Base-by-base conservation (phyloP, 2,113 vertebrate genomes). In the Ammodytes dubius region DNA sequence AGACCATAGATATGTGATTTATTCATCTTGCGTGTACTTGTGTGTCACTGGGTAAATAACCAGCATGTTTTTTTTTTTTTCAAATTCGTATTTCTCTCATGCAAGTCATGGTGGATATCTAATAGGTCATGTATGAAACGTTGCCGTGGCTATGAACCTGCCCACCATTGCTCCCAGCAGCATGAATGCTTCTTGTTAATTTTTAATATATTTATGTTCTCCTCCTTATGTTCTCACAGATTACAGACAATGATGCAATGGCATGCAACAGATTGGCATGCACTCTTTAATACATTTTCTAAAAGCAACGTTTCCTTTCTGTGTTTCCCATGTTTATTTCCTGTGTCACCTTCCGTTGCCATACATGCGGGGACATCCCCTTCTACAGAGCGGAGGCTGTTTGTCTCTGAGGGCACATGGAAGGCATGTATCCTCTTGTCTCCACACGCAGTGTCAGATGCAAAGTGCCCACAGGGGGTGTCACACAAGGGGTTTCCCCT, bases 361-460 rank as follows among this genome's bases (percentile, higher is more conserved):
- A 70, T 52, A 76, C 58, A 1, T 19, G 19, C 42, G 8, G 35
- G 27, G 27, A 27, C 68, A 56, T 70, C 40, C 42, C 68, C 67
- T 59, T 53, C 0, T 15, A 35, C 66, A 35, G 8, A 56, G 42
- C 27, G 27, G 27, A 27, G 70, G 37, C 35, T 52, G 68, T 17
- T 64, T 72, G 6, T 80, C 63, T 66, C 70, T 52, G 50, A 73
- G 71, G 84, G 13, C 53, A 35, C 15, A 81, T 45, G 56, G 40
- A 27, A 27, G 65, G 45, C 79, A 75, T 87, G 84, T 86, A 82
- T 81, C 58, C 70, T 80, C 79, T 88, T 83, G 84, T 83, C 74
- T 81, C 72, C 69, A 72, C 72, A 76, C 74, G 74, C 57, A 56
- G 13, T 42, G 58, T 53, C 37, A 70, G 58, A 85, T 81, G 50